phyloP scores from a whole-genome alignment of 2,113 vertebrate species.

The Vulpes lagopus region DNA sequence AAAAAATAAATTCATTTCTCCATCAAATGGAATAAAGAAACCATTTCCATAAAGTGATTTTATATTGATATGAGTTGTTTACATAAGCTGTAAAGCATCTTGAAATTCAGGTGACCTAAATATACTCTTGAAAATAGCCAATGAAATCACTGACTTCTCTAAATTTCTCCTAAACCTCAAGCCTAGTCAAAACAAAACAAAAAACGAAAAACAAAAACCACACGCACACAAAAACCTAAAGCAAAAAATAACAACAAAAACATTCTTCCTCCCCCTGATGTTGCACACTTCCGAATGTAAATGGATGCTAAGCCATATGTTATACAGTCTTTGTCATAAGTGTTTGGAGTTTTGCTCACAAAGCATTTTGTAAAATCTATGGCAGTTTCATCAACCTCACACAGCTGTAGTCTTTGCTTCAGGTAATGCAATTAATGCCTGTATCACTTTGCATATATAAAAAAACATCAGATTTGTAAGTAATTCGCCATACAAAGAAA shows the following conservation, averaged over 20 bases:
- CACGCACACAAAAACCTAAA: neutral
- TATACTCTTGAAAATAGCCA: neutral
- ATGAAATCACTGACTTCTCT: neutral
- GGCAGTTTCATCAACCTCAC: neutral
- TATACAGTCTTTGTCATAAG: neutral
- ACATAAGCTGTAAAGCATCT: neutral
- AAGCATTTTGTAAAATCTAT: constrained; percentile 11
- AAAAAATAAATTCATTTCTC: constrained; percentile 6
- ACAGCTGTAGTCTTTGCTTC: constrained; percentile 26
- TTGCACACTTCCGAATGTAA: neutral
- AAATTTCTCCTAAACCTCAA: neutral
- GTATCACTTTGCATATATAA: neutral
- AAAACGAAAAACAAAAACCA: neutral
- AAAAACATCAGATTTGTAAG: neutral
- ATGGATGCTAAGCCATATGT: neutral
- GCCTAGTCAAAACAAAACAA: neutral
- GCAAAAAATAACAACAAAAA: neutral
- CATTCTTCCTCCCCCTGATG: neutral
- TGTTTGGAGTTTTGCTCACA: neutral
- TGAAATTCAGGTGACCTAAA: constrained; percentile 52
- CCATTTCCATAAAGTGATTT: neutral
- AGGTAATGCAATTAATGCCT: constrained; percentile 4
- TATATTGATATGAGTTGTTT: neutral
- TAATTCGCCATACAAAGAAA: neutral
- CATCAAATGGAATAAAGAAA: neutral